Conservation (phyloP, 30 jellyfish, hydroid and myxozoan species). For the Catostylus mosaicus region DNA sequence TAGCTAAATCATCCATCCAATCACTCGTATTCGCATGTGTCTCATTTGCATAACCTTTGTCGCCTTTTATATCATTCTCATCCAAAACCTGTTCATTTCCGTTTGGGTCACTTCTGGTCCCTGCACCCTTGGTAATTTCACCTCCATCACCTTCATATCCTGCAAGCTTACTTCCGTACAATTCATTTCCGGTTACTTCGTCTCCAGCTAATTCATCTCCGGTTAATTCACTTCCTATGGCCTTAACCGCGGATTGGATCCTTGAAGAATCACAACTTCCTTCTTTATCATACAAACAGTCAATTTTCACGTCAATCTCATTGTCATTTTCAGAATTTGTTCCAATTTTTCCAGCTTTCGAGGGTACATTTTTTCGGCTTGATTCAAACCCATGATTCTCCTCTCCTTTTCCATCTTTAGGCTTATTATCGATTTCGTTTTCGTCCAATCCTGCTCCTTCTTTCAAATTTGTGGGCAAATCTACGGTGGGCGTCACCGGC, state of each 20-base stretch:
- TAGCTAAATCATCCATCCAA: too few species aligned
- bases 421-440: too few species aligned
- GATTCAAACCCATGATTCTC: too few species aligned
- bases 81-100: neutral
- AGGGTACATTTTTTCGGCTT: too few species aligned
- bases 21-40: too few species aligned
- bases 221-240: neutral
- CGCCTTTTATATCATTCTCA: neutral
- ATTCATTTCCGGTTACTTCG: neutral
- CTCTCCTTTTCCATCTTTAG: too few species aligned
- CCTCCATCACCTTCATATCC: neutral
- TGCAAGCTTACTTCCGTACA: neutral
- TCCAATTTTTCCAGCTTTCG: too few species aligned
- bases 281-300: too few species aligned
- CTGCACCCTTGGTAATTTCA: neutral
- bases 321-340: too few species aligned
- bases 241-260: neutral
- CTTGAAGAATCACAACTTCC: neutral
- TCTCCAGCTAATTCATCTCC: neutral
- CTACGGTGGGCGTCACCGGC: neutral
- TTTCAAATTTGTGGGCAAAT: neutral
- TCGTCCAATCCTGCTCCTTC: too few species aligned
- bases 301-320: too few species aligned
- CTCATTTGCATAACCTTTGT: too few species aligned
- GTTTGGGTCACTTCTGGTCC: neutral